phyloP scores from a whole-genome alignment of 2,888 invertebrate genomes.

The Stegophylla sp. region DNA sequence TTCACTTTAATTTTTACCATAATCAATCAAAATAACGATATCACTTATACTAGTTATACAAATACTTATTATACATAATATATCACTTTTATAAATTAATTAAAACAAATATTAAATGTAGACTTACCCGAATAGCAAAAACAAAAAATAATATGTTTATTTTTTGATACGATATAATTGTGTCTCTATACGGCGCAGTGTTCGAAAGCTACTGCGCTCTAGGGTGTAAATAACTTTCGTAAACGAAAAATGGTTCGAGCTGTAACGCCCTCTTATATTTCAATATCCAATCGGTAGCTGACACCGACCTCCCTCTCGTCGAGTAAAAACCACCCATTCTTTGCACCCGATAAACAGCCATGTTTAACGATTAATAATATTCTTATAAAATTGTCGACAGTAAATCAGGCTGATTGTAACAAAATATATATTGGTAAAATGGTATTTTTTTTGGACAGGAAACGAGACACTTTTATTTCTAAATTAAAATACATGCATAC shows the following conservation, averaged over 20 bases:
- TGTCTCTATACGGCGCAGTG: background rate
- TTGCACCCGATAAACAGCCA: slow-evolving; percentile 11
- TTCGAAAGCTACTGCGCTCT: background rate
- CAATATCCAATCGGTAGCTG: slow-evolving; percentile 25
- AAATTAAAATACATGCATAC: too few species aligned
- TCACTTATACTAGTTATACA: too few species aligned
- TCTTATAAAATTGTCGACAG: background rate
- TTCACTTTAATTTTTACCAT: too few species aligned
- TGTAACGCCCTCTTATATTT: slow-evolving; percentile 41
- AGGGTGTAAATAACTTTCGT: slow-evolving; percentile 2
- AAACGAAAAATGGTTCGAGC: slow-evolving; percentile 29
- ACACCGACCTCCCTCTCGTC: slow-evolving; percentile 26
- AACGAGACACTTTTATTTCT: too few species aligned
- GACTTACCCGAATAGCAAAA: slow-evolving; percentile 22
- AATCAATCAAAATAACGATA: too few species aligned
- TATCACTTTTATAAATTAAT: too few species aligned
- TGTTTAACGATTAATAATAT: slow-evolving; percentile 12
- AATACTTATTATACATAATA: too few species aligned
- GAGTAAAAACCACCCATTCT: slow-evolving; percentile 30
- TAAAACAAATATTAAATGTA: background rate
- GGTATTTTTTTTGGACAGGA: too few species aligned
- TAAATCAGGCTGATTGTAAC: too few species aligned
- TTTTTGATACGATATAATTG: background rate
- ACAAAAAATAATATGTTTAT: too few species aligned
- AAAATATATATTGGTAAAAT: too few species aligned